phyloP scores from a whole-genome alignment of 1,140 invertebrate genomes.

The Paraescarpia echinospica region DNA sequence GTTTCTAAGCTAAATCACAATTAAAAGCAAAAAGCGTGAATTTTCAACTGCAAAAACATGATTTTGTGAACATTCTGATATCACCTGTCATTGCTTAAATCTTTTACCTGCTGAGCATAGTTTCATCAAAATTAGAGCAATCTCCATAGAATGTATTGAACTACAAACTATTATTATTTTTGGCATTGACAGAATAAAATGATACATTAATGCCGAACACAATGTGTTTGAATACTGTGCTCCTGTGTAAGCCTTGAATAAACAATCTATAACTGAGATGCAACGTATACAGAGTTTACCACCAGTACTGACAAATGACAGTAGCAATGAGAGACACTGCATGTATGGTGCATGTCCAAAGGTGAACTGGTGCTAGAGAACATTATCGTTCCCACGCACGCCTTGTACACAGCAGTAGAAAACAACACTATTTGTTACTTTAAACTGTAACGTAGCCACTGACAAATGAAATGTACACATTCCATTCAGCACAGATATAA shows the following conservation, averaged over 20 bases:
- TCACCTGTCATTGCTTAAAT: no score
- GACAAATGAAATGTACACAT: no score
- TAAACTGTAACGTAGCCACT: not conserved
- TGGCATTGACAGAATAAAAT: no score
- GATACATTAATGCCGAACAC: no score
- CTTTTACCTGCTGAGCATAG: no score
- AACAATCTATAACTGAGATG: not conserved
- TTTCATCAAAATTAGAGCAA: not conserved
- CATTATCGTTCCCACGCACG: not conserved
- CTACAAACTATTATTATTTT: not conserved
- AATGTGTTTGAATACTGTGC: no score
- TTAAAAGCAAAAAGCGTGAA: not conserved
- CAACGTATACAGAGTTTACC: not conserved
- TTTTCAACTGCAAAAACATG: not conserved
- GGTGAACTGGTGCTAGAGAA: not conserved
- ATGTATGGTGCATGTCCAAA: not conserved
- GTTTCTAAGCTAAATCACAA: not conserved
- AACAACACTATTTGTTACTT: not conserved
- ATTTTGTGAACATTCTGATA: not conserved
- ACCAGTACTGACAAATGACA: not conserved
- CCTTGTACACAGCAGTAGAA: not conserved
- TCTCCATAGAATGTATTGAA: not conserved
- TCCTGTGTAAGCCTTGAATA: no score
- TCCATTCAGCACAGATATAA: no score
- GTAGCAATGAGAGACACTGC: not conserved